Base-by-base conservation (phyloP, 2,113 vertebrate genomes). In the Sturnira hondurensis region DNA sequence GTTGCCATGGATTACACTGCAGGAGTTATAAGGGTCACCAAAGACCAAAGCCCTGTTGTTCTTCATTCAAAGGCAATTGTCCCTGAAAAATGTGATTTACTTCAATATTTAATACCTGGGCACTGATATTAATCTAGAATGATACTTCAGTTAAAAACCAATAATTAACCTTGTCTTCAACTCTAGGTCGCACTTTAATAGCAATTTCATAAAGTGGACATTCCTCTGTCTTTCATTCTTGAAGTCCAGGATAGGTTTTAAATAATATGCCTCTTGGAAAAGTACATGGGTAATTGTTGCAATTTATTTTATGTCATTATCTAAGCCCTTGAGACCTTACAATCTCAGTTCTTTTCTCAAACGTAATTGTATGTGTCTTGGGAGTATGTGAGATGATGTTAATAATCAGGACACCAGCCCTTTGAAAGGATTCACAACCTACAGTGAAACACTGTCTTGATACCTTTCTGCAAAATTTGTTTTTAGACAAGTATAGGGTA, bases 31-130 rank as follows among this genome's bases (percentile, higher is more conserved):
- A 97, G 98, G 98, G 98, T 99, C 98, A 98, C 98, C 98, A 98
- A 98, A 99, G 99, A 99, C 99, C 99, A 99, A 98, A 99, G 98
- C 98, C 98, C 96, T 96, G 98, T 98, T 98, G 98, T 98, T 99
- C 98, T 98, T 99, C 98, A 99, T 99, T 99, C 98, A 98, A 98
- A 99, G 98, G 99, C 99, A 99, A 99, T 99, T 99, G 98, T 99
- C 98, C 98, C 98, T 98, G 98, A 98, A 99, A 99, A 99, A 98
- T 98, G 98, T 98, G 97, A 98, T 98, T 98, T 98, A 98, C 98
- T 98, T 98, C 98, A 99, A 99, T 99, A 98, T 99, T 99, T 98
- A 98, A 98, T 98, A 98, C 97, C 97, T 95, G 95, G 97, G 97
- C 97, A 96, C 98, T 98, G 98, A 98, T 98, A 98, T 98, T 99